Evolutionary conservation across 2,113 vertebrate species (phyloP), one percentile per base, ranked within the genome.

Genomic region (Mesoclemmys tuberculata): DNA sequence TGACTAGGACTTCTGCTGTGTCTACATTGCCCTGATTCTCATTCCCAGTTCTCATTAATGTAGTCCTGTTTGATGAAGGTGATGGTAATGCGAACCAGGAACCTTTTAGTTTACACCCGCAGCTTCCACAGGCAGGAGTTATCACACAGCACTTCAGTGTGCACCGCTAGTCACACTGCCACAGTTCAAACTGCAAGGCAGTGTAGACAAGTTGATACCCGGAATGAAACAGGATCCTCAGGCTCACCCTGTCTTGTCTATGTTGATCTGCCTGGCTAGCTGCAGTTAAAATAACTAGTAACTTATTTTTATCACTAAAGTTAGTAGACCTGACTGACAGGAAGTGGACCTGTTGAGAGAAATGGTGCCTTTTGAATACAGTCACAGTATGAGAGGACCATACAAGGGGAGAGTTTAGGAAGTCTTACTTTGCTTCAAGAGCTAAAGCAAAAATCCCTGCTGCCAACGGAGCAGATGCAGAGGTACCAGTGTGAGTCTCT

Each of bases 391-490:
- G 0, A 88, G 12, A 24, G 3, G 11, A 29, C 3, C 51, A 84
- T 84, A 46, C 13, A 51, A 44, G 41, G 46, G 55, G 26, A 16
- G n/a, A 38, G 5, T n/a, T 35, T 89, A 54, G 48, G 44, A 81
- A 61, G 78, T 61, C 99, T 96, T 99, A 99, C 99, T 99, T 99
- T 96, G 99, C 98, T 98, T 99, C 99, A 86, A 99, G 98, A 0
- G 99, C 99, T n/a, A 99, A 97, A 55, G 99, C 99, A 92, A 99
- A 99, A 98, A 99, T 99, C 82, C 99, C 99, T 79, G 99, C 99
- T 88, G 99, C 99, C 97, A 99, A 96, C 0, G 99, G 99, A 19
- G 99, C 99, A 0, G 99, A 99, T 7, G 99, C 99, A 5, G 99
- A 99, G 2, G 99, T 99, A 31, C 99, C 99, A 0, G 99, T 99